A percentile compares a stretch with the other conserved stretches of the same genome.
Evolutionary conservation across 1,140 invertebrate genomes (phyloP).

Genomic region (Platyura marginata): DNA sequence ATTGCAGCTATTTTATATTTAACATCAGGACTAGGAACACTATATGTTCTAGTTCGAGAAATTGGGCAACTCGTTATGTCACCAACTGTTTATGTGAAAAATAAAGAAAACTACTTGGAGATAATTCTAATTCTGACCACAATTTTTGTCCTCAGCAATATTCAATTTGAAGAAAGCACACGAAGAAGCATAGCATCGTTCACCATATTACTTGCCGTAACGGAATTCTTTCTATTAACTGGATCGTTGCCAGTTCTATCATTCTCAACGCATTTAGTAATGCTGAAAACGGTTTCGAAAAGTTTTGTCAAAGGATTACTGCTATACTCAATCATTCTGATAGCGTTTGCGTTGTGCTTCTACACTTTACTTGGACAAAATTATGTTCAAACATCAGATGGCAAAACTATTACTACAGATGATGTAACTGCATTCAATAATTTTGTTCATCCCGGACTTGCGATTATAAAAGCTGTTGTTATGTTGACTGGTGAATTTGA

Average conservation of each 20-base stretch:
- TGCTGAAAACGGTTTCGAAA: neutral
- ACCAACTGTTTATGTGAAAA: neutral
- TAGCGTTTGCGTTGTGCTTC: constrained; percentile 1
- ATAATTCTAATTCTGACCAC: neutral
- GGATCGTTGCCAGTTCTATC: neutral
- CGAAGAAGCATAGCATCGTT: neutral
- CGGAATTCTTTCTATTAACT: neutral
- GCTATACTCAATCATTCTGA: constrained; percentile 1
- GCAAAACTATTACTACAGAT: too few relatives aligned
- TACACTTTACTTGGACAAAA: neutral
- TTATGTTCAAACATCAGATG: neutral
- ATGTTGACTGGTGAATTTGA: constrained; percentile 75
- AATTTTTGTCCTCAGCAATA: neutral
- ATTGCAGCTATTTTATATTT: neutral
- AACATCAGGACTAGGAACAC: neutral
- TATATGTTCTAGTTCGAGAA: neutral
- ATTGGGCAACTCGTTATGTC: neutral
- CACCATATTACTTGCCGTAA: neutral
- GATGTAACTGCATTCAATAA: neutral
- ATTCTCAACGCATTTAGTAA: neutral
- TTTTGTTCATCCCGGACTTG: neutral
- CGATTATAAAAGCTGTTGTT: constrained; percentile 35
- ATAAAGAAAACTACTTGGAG: neutral
- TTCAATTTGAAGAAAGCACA: neutral
- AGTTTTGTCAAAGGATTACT: neutral